Evolutionary conservation across 2,113 vertebrate species (phyloP), one percentile per base, ranked within the genome.

Genomic region (Pygoscelis antarcticus): DNA sequence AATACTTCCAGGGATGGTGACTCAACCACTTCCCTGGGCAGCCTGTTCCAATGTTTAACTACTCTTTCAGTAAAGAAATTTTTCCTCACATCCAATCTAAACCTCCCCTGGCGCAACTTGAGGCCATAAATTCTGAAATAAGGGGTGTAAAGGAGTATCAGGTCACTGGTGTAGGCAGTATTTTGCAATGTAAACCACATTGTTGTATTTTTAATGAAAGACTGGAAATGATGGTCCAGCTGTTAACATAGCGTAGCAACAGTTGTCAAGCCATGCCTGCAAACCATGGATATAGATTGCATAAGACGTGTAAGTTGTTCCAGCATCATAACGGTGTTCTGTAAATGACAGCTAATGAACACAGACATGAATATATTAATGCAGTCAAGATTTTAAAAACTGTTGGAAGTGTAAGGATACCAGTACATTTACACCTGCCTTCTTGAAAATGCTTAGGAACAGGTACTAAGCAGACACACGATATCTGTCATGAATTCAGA

Each of bases 291-390:
- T 79, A 51, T 32, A 42, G 69, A 10, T 26, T 62, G 22, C n/a
- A 11, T 52, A 57, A 83, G 30, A 55, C 30, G 14, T 32, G 7
- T 25, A 58, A 84, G 27, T 61, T 65, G 19, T n/a, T 47, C 27
- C 6, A 2, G 16, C 32, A 69, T 47, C 1, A 0, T 49, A 84
- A 83, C 0, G 0, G 14, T 75, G 57, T 51, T 71, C n/a, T 47
- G 27, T 62, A 93, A 83, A 61, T 25, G 11, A 30, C 34, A 88
- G 15, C 16, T 94, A 51, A 42, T 42, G 47, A 42, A 46, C 7
- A 52, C 5, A 64, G 30, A 19, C 7, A 10, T 25, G 11, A 86
- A 66, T 74, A 65, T 11, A 69, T 36, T 57, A 61, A 68, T 44
- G 22, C 18, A 66, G 25, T 16, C 10, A 78, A 49, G 23, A 58